Base-by-base conservation (phyloP, 2,797 vertebrate genomes). In the Valencia hispanica region DNA sequence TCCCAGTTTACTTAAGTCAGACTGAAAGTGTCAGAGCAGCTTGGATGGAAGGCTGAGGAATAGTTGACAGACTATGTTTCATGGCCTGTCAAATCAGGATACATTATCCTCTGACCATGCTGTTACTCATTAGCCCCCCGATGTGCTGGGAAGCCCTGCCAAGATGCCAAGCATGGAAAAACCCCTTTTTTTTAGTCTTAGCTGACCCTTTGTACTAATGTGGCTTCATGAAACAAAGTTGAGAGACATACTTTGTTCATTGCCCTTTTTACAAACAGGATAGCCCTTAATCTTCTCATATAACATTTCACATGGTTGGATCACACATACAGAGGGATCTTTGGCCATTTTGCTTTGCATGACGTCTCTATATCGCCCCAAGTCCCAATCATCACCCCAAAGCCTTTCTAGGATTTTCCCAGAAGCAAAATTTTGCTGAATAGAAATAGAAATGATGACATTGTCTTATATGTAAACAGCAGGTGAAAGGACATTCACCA, bases 121-220 rank as follows among this genome's bases (percentile, higher is more conserved):
- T 85, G 86, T 90, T 92, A 92, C 87, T 94, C 89, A 93, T 95
- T 93, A 93, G 88, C 89, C 93, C 88, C 92, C 91, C 68, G 89
- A 92, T 92, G 91, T 76, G 89, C 78, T 79, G 83, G 70, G 91
- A 87, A 80, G 77, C 66, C 70, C 76, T 69, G 59, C 69, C 77
- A 80, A 77, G 69, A 82, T 81, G 79, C 77, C 76, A 79, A 22
- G 51, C 74, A 74, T 18, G 4, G 41, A 32, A 61, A 81, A 75
- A 63, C 70, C 68, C 72, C 83, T 66, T 57, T 18, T 39, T 74
- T 70, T 79, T 9, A 22, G 79, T 72, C 59, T 68, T 79, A 85
- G 61, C 34, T 65, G 34, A 65, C 30, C 17, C 7, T 8, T 55
- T 55, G 53, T 27, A 55, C 9, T n/a, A 11, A 0, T 27, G n/a